Conservation (phyloP, 2,797 vertebrate species). For the Sitta carolinensis region DNA sequence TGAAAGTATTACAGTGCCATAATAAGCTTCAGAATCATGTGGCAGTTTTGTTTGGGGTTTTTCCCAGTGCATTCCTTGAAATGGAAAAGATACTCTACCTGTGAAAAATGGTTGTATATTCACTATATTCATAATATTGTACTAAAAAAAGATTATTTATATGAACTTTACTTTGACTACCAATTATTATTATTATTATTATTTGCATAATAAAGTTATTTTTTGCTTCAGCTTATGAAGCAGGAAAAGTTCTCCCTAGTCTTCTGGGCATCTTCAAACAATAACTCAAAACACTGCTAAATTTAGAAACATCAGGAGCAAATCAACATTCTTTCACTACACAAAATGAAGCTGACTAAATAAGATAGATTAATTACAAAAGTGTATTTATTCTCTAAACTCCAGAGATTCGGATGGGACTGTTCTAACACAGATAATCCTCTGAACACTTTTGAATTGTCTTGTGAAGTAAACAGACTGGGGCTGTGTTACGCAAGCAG, state of each 20-base stretch:
- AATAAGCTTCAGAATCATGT: slow-evolving; percentile 2
- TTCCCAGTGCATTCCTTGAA: not conserved
- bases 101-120: not conserved
- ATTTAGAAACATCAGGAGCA: not conserved
- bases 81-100: not conserved
- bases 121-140: not conserved
- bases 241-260: not conserved
- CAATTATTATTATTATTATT: not conserved
- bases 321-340: not conserved
- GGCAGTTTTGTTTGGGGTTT: not conserved
- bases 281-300: not conserved
- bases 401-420: not conserved
- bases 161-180: not conserved
- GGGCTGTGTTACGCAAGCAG: not conserved
- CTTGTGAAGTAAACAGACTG: not conserved
- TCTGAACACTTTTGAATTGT: not conserved
- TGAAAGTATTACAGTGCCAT: slow-evolving; percentile 5
- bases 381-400: not conserved
- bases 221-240: not conserved
- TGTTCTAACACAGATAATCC: not conserved
- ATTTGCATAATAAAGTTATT: not conserved
- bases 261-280: not conserved
- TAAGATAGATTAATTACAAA: not conserved
- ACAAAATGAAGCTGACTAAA: not conserved
- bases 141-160: not conserved